phyloP scores from a whole-genome alignment of 2,113 vertebrate genomes.

The Phyllostomus hastatus region DNA sequence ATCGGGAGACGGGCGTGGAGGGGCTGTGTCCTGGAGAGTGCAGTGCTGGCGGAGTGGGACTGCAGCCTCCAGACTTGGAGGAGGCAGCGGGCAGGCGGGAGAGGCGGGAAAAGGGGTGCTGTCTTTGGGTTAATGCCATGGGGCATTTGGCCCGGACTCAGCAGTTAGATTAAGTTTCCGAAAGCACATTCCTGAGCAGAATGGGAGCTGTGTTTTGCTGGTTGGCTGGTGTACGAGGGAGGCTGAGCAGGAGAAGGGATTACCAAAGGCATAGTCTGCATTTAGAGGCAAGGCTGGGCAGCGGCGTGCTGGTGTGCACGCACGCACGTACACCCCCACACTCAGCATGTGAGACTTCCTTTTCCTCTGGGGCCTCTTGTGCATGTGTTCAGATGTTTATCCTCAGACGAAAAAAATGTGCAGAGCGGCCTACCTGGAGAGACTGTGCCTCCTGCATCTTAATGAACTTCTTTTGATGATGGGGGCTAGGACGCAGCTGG shows the following conservation, averaged over 20 bases:
- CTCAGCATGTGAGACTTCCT: not conserved
- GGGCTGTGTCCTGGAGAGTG: not conserved
- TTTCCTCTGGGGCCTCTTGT: not conserved
- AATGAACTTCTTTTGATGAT: not conserved
- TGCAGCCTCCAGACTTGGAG: slow-evolving; percentile 36
- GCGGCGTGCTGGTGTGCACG: not conserved
- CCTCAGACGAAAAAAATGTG: not conserved
- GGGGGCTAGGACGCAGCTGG: not conserved
- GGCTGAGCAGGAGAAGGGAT: slow-evolving; percentile 75
- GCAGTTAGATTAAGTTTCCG: slow-evolving; percentile 83
- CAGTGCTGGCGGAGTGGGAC: not conserved
- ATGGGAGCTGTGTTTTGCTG: slow-evolving; percentile 82
- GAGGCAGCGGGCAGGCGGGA: slow-evolving; percentile 45
- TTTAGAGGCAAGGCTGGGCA: slow-evolving; percentile 61
- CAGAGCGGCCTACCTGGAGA: slow-evolving; percentile 31
- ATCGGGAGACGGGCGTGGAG: not conserved
- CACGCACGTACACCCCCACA: not conserved
- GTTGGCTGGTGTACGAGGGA: slow-evolving; percentile 74
- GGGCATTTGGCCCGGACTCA: slow-evolving; percentile 81
- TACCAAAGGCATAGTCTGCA: slow-evolving; percentile 72
- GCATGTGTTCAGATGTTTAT: not conserved
- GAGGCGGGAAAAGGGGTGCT: slow-evolving; percentile 55
- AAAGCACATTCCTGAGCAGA: slow-evolving; percentile 86
- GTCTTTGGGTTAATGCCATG: slow-evolving; percentile 76
- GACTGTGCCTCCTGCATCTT: not conserved